Base-by-base conservation (phyloP, 2,888 invertebrate species). In the Adelphocoris suturalis region DNA sequence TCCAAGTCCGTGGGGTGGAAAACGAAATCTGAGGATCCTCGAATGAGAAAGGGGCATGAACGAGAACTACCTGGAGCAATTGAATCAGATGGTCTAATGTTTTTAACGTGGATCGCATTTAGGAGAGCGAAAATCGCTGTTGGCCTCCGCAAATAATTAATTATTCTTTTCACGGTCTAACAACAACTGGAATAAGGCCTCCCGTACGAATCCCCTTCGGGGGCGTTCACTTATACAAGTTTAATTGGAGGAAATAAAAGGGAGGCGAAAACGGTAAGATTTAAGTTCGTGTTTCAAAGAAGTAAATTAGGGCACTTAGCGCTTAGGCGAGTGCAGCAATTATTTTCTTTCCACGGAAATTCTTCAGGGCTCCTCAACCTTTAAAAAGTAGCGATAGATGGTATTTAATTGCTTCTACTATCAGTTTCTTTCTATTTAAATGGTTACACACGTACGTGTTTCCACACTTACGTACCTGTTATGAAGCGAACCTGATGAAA, bases 121-220 rank as follows among this genome's bases (percentile, higher is more conserved):
- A 88, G 52, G 55, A 19, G 88, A 27, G 55, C 78, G 46, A 19
- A 86, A 88, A 55, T 80, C 78, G 27, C 52, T 27, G 78, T 88
- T 14, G 88, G n/a, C 47, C 27, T n/a, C 55, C 88, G 37, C 37
- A 37, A 37, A 37, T 37, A 37, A 88, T 88, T 88, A 88, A 78
- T 78, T 80, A 88, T 88, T 88, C 88, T 88, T 88, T 88, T 88
- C 88, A 88, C 88, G 88, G 78, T 76, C 88, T 52, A 78, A 88
- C 88, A 88, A 88, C 88, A 88, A 88, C 78, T 55, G n/a, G 55
- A 16, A 52, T 52, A n/a, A 47, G 52, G 52, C 88, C 80, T 48
- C 48, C 87, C 55, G 0, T 7, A 68, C n/a, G 68, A 87, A 87
- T 86, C 75, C 86, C 7, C 47, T 86, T 13, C 19, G 47, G 11